phyloP scores from a whole-genome alignment of 30 jellyfish, hydroid and myxozoan species.

The Cassiopea andromeda region DNA sequence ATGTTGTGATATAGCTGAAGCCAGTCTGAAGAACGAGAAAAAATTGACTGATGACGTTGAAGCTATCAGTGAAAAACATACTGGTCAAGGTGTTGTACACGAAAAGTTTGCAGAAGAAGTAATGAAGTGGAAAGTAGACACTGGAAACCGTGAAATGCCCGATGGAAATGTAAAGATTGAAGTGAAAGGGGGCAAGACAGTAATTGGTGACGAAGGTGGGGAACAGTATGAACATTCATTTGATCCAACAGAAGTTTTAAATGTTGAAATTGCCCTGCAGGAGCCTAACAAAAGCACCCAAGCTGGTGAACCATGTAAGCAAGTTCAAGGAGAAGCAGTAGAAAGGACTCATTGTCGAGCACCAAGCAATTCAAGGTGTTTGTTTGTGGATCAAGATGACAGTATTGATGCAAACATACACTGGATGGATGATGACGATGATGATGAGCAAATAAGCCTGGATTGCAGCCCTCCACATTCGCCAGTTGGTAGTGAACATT shows the following conservation, averaged over 20 bases:
- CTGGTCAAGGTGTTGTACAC: not conserved
- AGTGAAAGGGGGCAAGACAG: no score
- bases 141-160: no score
- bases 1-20: no score
- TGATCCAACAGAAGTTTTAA: conserved; percentile 63
- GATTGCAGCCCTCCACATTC: conserved; percentile 75
- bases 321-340: conserved; percentile 93
- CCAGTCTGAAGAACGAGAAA: no score
- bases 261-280: conserved; percentile 54
- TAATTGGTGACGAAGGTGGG: not conserved
- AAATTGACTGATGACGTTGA: no score
- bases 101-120: not conserved
- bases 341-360: conserved; percentile 72
- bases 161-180: no score
- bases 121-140: not conserved
- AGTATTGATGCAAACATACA: conserved; percentile 49
- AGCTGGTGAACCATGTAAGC: conserved; percentile 81
- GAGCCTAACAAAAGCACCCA: conserved; percentile 58
- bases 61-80: no score
- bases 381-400: conserved; percentile 52
- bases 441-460: conserved; percentile 68
- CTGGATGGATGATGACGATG: conserved; percentile 76
- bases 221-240: not conserved
- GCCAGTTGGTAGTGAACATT: conserved; percentile 59
- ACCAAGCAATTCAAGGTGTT: conserved; percentile 28